Evolutionary conservation across 2,797 vertebrate species (phyloP).

Genomic region (Liparis tanakae): DNA sequence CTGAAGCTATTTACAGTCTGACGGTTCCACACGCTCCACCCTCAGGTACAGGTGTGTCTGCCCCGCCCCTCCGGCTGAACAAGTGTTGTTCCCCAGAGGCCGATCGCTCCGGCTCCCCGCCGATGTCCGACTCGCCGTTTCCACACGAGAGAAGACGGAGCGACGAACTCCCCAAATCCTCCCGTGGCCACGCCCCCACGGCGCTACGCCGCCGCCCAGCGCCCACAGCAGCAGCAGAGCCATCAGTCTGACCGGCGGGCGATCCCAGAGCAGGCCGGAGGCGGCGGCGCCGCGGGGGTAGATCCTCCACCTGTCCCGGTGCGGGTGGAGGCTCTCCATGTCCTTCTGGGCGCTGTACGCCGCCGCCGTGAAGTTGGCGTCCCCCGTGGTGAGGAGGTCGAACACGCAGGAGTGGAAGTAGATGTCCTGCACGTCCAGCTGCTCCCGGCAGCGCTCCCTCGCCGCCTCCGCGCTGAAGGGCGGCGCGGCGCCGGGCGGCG

Average conservation of each 20-base stretch:
- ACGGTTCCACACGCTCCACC: constrained; percentile 81
- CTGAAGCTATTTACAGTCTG: constrained; percentile 85
- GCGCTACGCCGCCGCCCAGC: constrained; percentile 50
- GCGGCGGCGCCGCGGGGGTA: constrained; percentile 82
- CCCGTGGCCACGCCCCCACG: not conserved
- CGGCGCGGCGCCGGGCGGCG: constrained; percentile 55
- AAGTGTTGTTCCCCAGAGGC: constrained; percentile 30
- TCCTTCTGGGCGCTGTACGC: constrained; percentile 94
- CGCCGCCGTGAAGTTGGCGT: constrained; percentile 93
- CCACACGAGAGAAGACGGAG: constrained; percentile 45
- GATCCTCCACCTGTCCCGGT: constrained; percentile 91
- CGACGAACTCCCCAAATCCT: constrained; percentile 38
- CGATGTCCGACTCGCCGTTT: constrained; percentile 37
- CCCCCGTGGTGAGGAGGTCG: constrained; percentile 96
- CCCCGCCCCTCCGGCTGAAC: too few relatives aligned
- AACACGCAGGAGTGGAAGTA: constrained; percentile 97
- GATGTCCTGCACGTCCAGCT: constrained; percentile 92
- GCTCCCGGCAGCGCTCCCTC: constrained; percentile 88
- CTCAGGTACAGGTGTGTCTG: constrained; percentile 58
- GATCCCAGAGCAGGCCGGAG: constrained; percentile 34
- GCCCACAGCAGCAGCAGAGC: constrained; percentile 78
- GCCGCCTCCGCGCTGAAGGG: constrained; percentile 89
- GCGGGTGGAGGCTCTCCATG: constrained; percentile 92
- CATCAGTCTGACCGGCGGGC: constrained; percentile 48
- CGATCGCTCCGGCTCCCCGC: constrained; percentile 45